These are phyloP conservation scores for Knipowitschia caucasica DNA, from an alignment of 2,797 vertebrate species.

Conservation along the genomic window DNA sequence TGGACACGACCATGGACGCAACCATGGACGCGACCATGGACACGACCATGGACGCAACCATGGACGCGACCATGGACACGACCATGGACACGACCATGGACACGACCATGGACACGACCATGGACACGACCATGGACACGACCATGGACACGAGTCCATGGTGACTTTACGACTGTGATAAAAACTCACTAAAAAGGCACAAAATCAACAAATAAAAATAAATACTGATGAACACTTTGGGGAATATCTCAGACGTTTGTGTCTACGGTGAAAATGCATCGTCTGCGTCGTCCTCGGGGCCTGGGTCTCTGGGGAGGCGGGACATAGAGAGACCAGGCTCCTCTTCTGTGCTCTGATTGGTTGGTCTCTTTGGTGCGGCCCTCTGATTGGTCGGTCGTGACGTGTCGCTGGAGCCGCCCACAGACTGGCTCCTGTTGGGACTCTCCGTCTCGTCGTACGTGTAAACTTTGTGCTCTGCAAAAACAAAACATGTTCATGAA, in stretches of 20 bases:
- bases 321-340: slow-evolving; percentile 73
- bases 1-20: too few relatives aligned
- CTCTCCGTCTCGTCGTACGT: slow-evolving; percentile 46
- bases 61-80: too few relatives aligned
- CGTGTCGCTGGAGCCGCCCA: slow-evolving; percentile 7
- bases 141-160: too few relatives aligned
- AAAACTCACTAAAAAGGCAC: not conserved
- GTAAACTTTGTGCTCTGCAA: slow-evolving; percentile 60
- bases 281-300: slow-evolving; percentile 74
- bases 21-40: too few relatives aligned
- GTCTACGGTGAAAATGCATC: slow-evolving; percentile 61
- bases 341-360: slow-evolving; percentile 34
- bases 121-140: too few relatives aligned
- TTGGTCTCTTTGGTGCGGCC: not conserved
- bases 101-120: too few relatives aligned
- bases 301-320: slow-evolving; percentile 86
- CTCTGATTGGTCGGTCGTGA: slow-evolving; percentile 15
- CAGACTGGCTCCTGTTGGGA: slow-evolving; percentile 3
- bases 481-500: not conserved
- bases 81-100: too few relatives aligned
- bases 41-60: too few relatives aligned
- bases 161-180: not conserved
- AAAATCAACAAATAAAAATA: slow-evolving; percentile 6
- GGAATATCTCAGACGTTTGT: slow-evolving; percentile 3
- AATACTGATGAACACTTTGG: not conserved